These are phyloP conservation scores for Aphodius granarius DNA, from an alignment of 2,888 invertebrate genomes.

Conservation along the genomic window DNA sequence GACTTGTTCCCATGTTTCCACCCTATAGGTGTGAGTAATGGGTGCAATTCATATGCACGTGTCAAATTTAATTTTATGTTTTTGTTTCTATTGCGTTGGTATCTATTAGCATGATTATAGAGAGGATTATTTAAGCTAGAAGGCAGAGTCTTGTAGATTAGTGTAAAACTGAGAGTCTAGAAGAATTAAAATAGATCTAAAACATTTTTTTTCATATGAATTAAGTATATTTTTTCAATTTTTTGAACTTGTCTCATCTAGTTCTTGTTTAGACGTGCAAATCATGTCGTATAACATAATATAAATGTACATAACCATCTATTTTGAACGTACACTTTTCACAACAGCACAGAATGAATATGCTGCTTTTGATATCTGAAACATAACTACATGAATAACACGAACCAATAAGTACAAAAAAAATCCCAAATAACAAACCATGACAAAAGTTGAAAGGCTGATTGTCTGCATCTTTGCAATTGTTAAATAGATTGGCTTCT, in stretches of 20 bases:
- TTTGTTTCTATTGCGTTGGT: neutral
- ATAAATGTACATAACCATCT: neutral
- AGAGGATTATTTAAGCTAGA: neutral
- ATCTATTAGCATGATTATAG: neutral
- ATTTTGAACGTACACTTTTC: neutral
- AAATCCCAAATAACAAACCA: slow-evolving; percentile 23
- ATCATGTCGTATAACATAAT: no score
- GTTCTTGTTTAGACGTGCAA: no score
- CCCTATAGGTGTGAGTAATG: neutral
- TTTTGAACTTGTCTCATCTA: no score
- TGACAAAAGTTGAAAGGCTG: slow-evolving; percentile 38
- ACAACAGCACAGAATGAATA: neutral
- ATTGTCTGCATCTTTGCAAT: slow-evolving; percentile 41
- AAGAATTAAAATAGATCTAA: no score
- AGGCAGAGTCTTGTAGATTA: no score
- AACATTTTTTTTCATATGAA: no score
- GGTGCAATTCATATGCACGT: neutral
- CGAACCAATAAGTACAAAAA: neutral
- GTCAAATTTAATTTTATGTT: neutral
- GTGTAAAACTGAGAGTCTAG: no score
- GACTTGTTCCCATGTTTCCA: neutral
- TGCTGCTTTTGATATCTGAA: neutral
- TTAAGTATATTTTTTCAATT: no score
- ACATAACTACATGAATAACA: neutral
- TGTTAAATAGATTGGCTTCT: slow-evolving; percentile 37